Percentiles rank a stretch among this genome's conserved stretches.
phyloP scores from a whole-genome alignment of 2,888 invertebrate genomes.

The Parnassius glacialis region DNA sequence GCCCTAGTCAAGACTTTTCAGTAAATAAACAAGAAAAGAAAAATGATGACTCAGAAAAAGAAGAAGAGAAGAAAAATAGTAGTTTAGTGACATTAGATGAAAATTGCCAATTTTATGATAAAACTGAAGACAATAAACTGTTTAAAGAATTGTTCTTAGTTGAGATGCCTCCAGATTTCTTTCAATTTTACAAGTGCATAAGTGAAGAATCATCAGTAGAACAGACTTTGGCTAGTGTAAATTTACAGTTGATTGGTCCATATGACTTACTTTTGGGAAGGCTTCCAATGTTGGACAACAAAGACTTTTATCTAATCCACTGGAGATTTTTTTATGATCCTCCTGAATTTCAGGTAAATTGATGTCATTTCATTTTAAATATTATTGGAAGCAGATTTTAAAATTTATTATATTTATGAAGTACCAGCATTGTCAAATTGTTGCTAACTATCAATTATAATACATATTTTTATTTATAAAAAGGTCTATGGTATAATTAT shows the following conservation, averaged over 20 bases:
- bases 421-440: too few relatives aligned
- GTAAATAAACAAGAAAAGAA: too few relatives aligned
- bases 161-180: constrained; percentile 95
- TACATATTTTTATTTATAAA: too few relatives aligned
- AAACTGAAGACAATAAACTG: constrained; percentile 73
- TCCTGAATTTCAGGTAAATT: constrained; percentile 91
- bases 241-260: constrained; percentile 90
- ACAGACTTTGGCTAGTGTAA: constrained; percentile 83
- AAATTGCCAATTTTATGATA: constrained; percentile 59
- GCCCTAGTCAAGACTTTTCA: not conserved
- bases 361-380: not conserved
- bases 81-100: constrained; percentile 40
- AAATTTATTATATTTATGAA: constrained; percentile 16
- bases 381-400: too few relatives aligned
- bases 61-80: not conserved
- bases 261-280: constrained; percentile 89
- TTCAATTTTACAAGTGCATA: constrained; percentile 90
- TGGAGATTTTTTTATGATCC: constrained; percentile 97
- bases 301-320: constrained; percentile 86
- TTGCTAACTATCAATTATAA: too few relatives aligned
- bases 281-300: constrained; percentile 77
- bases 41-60: not conserved
- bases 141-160: constrained; percentile 89
- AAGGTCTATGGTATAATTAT: too few relatives aligned
- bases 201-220: constrained; percentile 74